Evolutionary conservation across 2,797 vertebrate species (phyloP), one percentile per base, ranked within the genome.

Genomic region (Synanceia verrucosa): DNA sequence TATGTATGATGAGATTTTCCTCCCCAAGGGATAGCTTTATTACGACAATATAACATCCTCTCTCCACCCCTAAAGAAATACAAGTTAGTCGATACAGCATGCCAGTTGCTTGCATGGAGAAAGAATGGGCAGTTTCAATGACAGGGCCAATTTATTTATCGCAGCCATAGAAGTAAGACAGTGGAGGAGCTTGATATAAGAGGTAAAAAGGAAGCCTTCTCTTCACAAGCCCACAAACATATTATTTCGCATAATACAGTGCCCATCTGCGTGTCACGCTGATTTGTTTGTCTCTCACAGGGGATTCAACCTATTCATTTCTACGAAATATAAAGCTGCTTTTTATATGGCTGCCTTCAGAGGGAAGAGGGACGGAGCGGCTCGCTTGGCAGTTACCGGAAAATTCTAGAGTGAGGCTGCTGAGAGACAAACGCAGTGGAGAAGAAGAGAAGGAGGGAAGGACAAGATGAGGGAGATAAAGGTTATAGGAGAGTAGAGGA

Each of bases 1-100:
- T 86, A 86, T 84, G 85, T 89, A 86, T 83, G 82, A 88, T 89
- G 78, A 83, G 66, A 75, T 83, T 78, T 84, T 44, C 60, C 70
- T 81, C 76, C 75, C 56, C 73, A 39, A 64, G 76, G 80, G 78
- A 77, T 79, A 56, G 60, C 78, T 88, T 90, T 87, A 89, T 89
- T 81, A 89, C 85, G 19, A 72, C 78, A 81, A 83, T 87, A 88
- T 83, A 83, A 69, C 85, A 87, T 69, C 73, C 63, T 69, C 41
- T 33, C 53, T 51, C 64, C 56, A 55, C 57, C 79, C 57, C 29
- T 37, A 66, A 80, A 82, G 67, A 73, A 86, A 85, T 70, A 81
- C 73, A 78, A 70, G 70, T 3, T 11, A 50, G 77, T 88, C 65
- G 31, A 85, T 87, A 64, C 58, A 43, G 57, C 33, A 26, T 26